A percentile compares a stretch with the other conserved stretches of the same genome.
phyloP scores from a whole-genome alignment of 1,140 invertebrate species.

The Zophobas atratus region DNA sequence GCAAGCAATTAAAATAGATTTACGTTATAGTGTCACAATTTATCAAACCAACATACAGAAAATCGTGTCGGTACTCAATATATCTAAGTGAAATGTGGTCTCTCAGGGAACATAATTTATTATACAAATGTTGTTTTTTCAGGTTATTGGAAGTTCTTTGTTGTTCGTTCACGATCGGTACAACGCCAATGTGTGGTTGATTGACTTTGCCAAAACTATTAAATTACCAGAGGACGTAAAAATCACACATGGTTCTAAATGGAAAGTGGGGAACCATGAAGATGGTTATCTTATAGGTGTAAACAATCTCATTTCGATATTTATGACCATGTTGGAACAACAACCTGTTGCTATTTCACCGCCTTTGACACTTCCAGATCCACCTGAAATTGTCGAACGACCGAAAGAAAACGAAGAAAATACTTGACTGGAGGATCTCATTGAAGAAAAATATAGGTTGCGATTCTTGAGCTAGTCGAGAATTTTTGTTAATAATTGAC shows the following conservation, averaged over 20 bases:
- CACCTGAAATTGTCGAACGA: conserved; percentile 49
- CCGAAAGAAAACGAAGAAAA: conserved; percentile 13
- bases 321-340: conserved; percentile 73
- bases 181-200: conserved; percentile 95
- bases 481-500: conserved; percentile 44
- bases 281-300: conserved; percentile 97
- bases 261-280: conserved; percentile 98
- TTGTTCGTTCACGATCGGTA: conserved; percentile 95
- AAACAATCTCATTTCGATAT: conserved; percentile 94
- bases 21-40: too few species aligned
- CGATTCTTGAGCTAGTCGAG: conserved; percentile 40
- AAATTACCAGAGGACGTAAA: conserved; percentile 81
- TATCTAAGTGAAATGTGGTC: too few species aligned
- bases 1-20: too few species aligned
- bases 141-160: conserved; percentile 96
- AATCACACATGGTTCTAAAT: conserved; percentile 87
- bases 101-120: too few species aligned
- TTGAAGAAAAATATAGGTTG: conserved; percentile 3
- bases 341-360: conserved; percentile 63
- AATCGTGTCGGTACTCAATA: too few species aligned
- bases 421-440: conserved; percentile 31
- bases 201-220: conserved; percentile 98
- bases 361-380: conserved; percentile 59
- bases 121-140: conserved; percentile 31
- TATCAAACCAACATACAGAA: too few species aligned